These are phyloP conservation scores for Macrostomum lignano DNA, from an alignment of 1,140 invertebrate genomes.

Conservation along the genomic window DNA sequence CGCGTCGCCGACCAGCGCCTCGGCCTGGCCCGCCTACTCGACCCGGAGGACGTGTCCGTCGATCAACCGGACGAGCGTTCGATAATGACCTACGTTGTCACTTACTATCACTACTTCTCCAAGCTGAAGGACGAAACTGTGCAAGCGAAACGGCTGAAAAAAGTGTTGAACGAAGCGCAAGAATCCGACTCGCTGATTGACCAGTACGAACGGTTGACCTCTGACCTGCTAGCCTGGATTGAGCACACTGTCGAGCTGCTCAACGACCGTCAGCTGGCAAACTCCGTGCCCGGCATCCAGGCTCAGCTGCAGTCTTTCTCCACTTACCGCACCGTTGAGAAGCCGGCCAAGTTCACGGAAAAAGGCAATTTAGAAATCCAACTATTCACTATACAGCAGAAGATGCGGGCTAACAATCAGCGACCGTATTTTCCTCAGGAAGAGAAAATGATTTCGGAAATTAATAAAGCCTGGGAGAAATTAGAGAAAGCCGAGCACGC, in stretches of 20 bases:
- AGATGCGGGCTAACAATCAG: constrained; percentile 93
- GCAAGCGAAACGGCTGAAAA: constrained; percentile 83
- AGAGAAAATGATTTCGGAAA: constrained; percentile 90
- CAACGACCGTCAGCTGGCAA: constrained; percentile 73
- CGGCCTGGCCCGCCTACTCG: constrained; percentile 51
- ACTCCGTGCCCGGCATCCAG: constrained; percentile 73
- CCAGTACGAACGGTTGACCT: constrained; percentile 80
- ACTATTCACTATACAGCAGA: constrained; percentile 79
- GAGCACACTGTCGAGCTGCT: constrained; percentile 65
- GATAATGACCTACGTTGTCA: constrained; percentile 97
- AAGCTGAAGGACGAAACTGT: constrained; percentile 98
- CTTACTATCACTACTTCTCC: constrained; percentile 99
- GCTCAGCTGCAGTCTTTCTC: constrained; percentile 80
- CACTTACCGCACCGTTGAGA: constrained; percentile 84
- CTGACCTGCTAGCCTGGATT: constrained; percentile 86
- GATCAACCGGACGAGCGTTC: constrained; percentile 93
- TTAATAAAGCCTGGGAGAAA: constrained; percentile 89
- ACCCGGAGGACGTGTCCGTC: constrained; percentile 83
- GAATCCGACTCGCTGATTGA: constrained; percentile 78
- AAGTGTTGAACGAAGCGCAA: constrained; percentile 71
- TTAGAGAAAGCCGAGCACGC: constrained; percentile 97
- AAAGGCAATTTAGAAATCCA: constrained; percentile 91
- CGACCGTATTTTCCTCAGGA: constrained; percentile 77
- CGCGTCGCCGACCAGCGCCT: constrained; percentile 63
- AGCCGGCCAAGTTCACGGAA: constrained; percentile 69